Percentiles rank a stretch among this genome's conserved stretches.
These are phyloP conservation scores for Bursaphelenchus okinawaensis DNA, from an alignment of 2,888 invertebrate genomes.

Conservation along the genomic window DNA sequence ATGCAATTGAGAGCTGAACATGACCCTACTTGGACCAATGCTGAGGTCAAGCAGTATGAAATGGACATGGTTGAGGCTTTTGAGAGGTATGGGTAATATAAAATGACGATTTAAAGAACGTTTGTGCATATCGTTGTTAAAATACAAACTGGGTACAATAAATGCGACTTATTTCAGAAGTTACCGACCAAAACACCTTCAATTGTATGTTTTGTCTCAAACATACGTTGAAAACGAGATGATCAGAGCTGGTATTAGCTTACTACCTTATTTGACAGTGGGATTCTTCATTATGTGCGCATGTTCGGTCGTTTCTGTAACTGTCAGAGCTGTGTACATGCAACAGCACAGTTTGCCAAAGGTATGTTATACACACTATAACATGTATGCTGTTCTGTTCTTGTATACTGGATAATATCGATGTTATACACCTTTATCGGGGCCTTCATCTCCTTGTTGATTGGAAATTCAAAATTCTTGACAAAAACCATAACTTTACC, in stretches of 20 bases:
- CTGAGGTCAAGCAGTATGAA: slow-evolving; percentile 48
- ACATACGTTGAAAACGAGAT: slow-evolving; percentile 53
- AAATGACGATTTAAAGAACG: too few relatives aligned
- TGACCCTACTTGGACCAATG: slow-evolving; percentile 40
- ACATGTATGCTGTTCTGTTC: background rate
- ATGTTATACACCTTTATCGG: too few relatives aligned
- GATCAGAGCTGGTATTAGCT: slow-evolving; percentile 41
- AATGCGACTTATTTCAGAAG: too few relatives aligned
- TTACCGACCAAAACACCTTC: slow-evolving; percentile 38
- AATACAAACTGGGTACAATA: too few relatives aligned
- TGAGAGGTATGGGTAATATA: slow-evolving; percentile 35
- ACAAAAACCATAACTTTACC: too few relatives aligned
- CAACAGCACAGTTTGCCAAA: slow-evolving; percentile 50
- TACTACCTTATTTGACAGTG: slow-evolving; percentile 38
- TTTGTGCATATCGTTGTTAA: too few relatives aligned
- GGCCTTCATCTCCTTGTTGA: too few relatives aligned
- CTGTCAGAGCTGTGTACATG: slow-evolving; percentile 48
- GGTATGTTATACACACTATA: slow-evolving; percentile 20
- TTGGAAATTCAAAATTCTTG: too few relatives aligned
- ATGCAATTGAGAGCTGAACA: slow-evolving; percentile 40
- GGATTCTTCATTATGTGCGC: slow-evolving; percentile 51
- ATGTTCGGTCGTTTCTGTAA: slow-evolving; percentile 43
- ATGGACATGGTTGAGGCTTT: slow-evolving; percentile 45
- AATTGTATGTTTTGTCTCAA: slow-evolving; percentile 41
- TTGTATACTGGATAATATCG: background rate